Evolutionary conservation across 2,797 vertebrate species (phyloP), one percentile per base, ranked within the genome.

Genomic region (Pseudomugil tenellus): DNA sequence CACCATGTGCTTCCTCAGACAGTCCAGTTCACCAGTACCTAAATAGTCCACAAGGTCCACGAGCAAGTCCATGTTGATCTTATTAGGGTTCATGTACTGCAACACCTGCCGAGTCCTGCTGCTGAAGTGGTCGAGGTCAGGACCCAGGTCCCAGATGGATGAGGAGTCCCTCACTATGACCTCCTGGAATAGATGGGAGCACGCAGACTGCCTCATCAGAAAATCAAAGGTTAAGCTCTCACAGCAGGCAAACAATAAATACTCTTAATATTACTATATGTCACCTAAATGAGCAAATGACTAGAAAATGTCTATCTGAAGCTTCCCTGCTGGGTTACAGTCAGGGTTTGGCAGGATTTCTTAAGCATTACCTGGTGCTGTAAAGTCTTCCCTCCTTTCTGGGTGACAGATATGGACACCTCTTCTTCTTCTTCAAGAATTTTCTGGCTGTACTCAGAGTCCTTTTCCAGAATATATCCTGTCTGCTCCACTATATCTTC

Each of bases 381-480:
- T 25, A 85, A 70, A 17, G 90, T 91, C 85, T 91, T 94, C 67
- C 97, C 97, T 70, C 96, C 96, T 94, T 95, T 98, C 79, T 91
- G 89, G 12, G 95, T 94, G 82, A 99, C 46, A 2, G 87, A 94
- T 81, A 98, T 19, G 56, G 89, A 94, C 62, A 99, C 89, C 86
- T 98, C 97, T 61, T 99, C 98, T 9, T 99, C 98, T 4, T 99
- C 98, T 78, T 99, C 98, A 70, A 98, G 79, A 70, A 96, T 97
- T 79, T 93, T 97, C 86, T 98, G 98, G 89, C 96, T 90, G 92
- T 98, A 99, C 81, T 99, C 97, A 0, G 98, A 99, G 81, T 99
- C 98, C 23, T 95, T 96, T 68, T 99, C 97, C 79, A 99, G 89
- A 34, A 96, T 26, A 62, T 98, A 99, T 2, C 97, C 97, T 0